Percentiles rank a stretch among this genome's conserved stretches.
Conservation (phyloP, 2,113 vertebrate species). For the Trichechus manatus region DNA sequence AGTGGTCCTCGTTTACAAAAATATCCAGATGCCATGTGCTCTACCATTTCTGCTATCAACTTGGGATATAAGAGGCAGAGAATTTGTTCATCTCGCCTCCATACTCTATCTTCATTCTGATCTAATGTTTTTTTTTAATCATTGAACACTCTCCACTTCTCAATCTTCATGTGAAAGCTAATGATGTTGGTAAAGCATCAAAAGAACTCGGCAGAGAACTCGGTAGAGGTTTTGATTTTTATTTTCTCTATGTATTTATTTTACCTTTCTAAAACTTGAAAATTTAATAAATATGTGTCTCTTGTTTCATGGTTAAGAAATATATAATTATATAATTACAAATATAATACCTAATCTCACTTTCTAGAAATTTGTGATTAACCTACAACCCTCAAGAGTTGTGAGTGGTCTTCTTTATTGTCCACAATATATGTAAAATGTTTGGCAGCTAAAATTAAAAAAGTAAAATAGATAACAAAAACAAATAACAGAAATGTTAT, state of each 20-base stretch:
- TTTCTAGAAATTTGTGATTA: neutral
- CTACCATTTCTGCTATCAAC: neutral
- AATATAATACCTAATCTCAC: neutral
- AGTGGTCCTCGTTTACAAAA: neutral
- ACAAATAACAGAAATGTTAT: neutral
- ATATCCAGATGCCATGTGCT: neutral
- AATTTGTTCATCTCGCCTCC: neutral
- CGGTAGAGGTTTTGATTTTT: neutral
- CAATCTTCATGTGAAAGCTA: neutral
- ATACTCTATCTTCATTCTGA: neutral
- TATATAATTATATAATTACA: neutral
- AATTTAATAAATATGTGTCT: neutral
- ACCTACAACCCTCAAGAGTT: neutral
- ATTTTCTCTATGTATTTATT: neutral
- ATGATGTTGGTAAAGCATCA: neutral
- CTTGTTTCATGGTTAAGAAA: neutral
- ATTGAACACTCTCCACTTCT: neutral
- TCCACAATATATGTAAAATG: neutral
- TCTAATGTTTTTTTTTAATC: neutral
- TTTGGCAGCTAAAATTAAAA: neutral
- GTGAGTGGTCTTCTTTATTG: neutral
- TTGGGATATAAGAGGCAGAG: neutral
- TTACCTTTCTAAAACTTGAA: conserved; percentile 42
- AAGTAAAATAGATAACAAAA: neutral
- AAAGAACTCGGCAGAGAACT: neutral